Conservation (phyloP, 2,113 vertebrate genomes). For the Chionomys nivalis region DNA sequence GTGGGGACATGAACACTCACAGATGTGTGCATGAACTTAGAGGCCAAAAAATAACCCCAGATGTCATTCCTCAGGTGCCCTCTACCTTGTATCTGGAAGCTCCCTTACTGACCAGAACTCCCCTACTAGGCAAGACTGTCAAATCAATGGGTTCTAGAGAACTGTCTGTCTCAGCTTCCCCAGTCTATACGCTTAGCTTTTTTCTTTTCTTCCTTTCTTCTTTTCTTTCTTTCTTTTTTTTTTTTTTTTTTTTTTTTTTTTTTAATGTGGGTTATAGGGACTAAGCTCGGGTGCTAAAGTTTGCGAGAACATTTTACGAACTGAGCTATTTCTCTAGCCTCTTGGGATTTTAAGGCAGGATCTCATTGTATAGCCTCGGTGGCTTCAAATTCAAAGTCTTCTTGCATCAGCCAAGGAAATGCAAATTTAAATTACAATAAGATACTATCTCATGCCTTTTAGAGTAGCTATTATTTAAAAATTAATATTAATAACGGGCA, state of each 20-base stretch:
- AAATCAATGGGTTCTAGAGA: not conserved
- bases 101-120: not conserved
- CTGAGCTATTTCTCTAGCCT: not conserved
- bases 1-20: not conserved
- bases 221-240: too few relatives aligned
- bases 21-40: not conserved
- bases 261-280: not conserved
- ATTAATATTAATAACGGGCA: not conserved
- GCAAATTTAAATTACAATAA: not conserved
- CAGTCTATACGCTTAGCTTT: not conserved
- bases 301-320: not conserved
- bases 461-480: not conserved
- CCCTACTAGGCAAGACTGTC: not conserved
- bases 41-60: not conserved
- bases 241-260: too few relatives aligned
- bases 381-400: not conserved
- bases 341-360: not conserved
- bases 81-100: not conserved
- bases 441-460: not conserved
- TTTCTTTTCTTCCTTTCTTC: not conserved
- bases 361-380: not conserved
- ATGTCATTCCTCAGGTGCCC: not conserved
- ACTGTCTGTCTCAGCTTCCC: not conserved
- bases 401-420: not conserved
- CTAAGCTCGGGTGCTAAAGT: not conserved